Percentiles rank a stretch among this genome's conserved stretches.
These are phyloP conservation scores for Taurulus bubalis DNA, from an alignment of 2,113 vertebrate genomes.

Conservation along the genomic window DNA sequence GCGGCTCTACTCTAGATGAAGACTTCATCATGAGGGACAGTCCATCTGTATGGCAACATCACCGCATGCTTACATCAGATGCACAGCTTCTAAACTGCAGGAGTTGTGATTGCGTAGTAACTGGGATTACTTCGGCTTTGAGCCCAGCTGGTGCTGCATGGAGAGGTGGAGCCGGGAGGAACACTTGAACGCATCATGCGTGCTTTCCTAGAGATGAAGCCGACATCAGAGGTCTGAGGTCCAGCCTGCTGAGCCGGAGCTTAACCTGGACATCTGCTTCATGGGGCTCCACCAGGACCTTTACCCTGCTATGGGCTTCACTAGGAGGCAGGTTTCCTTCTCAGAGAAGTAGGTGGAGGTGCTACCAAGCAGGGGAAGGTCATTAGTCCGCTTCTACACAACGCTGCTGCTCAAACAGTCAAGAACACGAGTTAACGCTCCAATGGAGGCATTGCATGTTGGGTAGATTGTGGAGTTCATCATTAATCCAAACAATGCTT, in stretches of 20 bases:
- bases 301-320: conserved; percentile 58
- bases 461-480: neutral
- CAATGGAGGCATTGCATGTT: neutral
- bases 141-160: neutral
- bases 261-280: conserved; percentile 71
- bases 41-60: neutral
- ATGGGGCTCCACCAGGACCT: conserved; percentile 74
- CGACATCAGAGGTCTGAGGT: conserved; percentile 6
- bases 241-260: conserved; percentile 72
- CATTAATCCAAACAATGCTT: neutral
- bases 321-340: conserved; percentile 6
- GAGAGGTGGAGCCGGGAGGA: neutral
- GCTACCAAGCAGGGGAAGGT: too few species aligned
- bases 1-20: too few species aligned
- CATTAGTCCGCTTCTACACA: too few species aligned
- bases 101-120: conserved; percentile 14
- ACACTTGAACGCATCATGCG: neutral
- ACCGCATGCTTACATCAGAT: neutral
- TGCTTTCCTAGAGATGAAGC: neutral
- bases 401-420: too few species aligned
- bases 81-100: neutral
- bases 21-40: neutral
- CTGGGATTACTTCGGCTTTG: neutral
- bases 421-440: too few species aligned
- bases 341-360: neutral